Evolutionary conservation across 2,113 vertebrate species (phyloP).

Genomic region (Murina feae): DNA sequence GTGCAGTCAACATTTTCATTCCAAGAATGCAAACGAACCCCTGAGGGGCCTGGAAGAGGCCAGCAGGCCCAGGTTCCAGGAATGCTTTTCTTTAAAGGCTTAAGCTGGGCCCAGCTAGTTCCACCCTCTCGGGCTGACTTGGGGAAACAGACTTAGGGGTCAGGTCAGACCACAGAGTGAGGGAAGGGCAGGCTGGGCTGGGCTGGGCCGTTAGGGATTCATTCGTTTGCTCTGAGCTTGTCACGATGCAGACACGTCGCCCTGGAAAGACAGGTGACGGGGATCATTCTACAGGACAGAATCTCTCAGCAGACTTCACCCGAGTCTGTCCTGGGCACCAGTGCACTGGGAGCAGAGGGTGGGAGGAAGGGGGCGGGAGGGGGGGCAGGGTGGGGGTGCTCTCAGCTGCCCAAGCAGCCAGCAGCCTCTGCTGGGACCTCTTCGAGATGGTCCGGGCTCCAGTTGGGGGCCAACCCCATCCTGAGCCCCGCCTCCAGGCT

Average conservation of each 20-base stretch:
- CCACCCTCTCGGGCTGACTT: neutral
- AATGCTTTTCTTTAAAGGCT: neutral
- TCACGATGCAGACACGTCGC: fast-evolving
- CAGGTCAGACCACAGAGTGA: neutral
- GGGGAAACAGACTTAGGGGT: neutral
- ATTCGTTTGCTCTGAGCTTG: fast-evolving
- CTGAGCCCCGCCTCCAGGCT: no score
- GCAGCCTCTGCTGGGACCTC: neutral
- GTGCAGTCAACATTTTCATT: slow-evolving; percentile 57
- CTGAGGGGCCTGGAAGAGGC: slow-evolving; percentile 22
- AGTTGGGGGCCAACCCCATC: neutral
- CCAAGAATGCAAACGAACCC: slow-evolving; percentile 51
- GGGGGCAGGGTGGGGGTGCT: fast-evolving
- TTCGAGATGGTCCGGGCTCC: neutral
- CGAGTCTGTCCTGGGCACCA: neutral
- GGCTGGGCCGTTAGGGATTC: fast-evolving
- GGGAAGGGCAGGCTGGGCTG: neutral
- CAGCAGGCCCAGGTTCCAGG: neutral
- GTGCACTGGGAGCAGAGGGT: neutral
- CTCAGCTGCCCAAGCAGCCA: neutral
- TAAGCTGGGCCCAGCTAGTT: neutral
- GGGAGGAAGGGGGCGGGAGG: no score
- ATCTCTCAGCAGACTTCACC: fast-evolving
- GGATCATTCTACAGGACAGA: fast-evolving
- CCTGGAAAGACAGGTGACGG: neutral